phyloP scores from a whole-genome alignment of 2,888 invertebrate species.

The Napeogenes inachia region DNA sequence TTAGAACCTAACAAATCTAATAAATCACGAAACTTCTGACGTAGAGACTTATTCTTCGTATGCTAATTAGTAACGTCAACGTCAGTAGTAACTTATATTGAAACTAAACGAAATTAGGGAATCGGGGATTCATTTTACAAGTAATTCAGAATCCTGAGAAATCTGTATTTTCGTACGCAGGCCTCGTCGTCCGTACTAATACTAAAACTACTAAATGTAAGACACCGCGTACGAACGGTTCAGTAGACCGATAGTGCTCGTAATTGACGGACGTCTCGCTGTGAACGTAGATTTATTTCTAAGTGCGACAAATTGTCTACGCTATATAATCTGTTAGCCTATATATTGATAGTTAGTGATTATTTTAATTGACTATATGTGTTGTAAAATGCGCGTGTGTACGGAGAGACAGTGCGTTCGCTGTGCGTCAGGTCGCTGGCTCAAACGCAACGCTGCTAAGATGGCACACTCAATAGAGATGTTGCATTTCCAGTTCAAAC shows the following conservation, averaged over 20 bases:
- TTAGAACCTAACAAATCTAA: constrained; percentile 10
- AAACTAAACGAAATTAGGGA: constrained; percentile 38
- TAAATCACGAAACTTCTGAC: not conserved
- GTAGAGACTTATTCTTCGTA: not conserved
- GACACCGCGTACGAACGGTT: constrained; percentile 36
- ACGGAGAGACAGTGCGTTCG: constrained; percentile 64
- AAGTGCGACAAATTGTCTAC: constrained; percentile 10
- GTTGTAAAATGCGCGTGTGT: constrained; percentile 69
- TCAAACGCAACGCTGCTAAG: constrained; percentile 54
- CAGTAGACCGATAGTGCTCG: constrained; percentile 65
- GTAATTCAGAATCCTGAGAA: constrained; percentile 52
- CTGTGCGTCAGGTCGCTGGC: constrained; percentile 58
- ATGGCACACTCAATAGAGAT: constrained; percentile 69
- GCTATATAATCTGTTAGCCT: constrained; percentile 2
- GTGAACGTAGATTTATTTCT: constrained; percentile 3
- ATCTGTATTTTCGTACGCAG: constrained; percentile 49
- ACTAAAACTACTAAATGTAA: constrained; percentile 34
- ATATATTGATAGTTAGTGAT: constrained; percentile 31
- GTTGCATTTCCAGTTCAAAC: constrained; percentile 91
- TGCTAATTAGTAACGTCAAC: not conserved
- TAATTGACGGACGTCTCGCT: constrained; percentile 50
- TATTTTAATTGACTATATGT: constrained; percentile 31
- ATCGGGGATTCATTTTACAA: constrained; percentile 41
- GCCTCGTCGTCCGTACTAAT: constrained; percentile 30
- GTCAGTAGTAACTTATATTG: not conserved